Evolutionary conservation across 2,797 vertebrate species (phyloP).

Genomic region (Spinus pinus): DNA sequence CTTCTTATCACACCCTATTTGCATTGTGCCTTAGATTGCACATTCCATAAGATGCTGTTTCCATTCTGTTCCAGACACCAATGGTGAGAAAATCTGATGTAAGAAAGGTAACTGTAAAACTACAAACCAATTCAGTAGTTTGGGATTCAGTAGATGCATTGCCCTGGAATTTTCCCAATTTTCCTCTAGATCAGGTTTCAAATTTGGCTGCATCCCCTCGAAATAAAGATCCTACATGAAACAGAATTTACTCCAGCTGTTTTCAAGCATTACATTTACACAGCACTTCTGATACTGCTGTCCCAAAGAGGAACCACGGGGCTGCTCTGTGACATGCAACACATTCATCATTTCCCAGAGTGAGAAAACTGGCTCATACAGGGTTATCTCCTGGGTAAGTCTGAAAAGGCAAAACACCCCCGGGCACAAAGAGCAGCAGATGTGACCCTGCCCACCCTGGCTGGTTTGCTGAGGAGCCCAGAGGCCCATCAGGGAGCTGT

Average conservation of each 20-base stretch:
- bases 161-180: not conserved
- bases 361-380: rapidly evolving
- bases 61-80: conserved; percentile 37
- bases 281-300: not conserved
- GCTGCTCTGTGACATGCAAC: not conserved
- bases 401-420: not conserved
- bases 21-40: conserved; percentile 42
- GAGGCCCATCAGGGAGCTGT: not conserved
- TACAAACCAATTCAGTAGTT: not conserved
- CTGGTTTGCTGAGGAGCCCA: not conserved
- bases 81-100: not conserved
- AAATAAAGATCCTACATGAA: not conserved
- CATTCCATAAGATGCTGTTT: conserved; percentile 25
- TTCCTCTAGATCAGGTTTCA: not conserved
- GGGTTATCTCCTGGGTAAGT: not conserved
- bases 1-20: not conserved
- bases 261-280: conserved; percentile 23
- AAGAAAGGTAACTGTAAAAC: not conserved
- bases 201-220: not conserved
- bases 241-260: conserved; percentile 33
- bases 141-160: not conserved
- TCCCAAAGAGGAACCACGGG: not conserved
- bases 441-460: not conserved
- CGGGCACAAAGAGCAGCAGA: rapidly evolving
- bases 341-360: conserved; percentile 1